Evolutionary conservation across 2,113 vertebrate genomes (phyloP), one percentile per base, ranked within the genome.

Genomic region (Charadrius vociferus): DNA sequence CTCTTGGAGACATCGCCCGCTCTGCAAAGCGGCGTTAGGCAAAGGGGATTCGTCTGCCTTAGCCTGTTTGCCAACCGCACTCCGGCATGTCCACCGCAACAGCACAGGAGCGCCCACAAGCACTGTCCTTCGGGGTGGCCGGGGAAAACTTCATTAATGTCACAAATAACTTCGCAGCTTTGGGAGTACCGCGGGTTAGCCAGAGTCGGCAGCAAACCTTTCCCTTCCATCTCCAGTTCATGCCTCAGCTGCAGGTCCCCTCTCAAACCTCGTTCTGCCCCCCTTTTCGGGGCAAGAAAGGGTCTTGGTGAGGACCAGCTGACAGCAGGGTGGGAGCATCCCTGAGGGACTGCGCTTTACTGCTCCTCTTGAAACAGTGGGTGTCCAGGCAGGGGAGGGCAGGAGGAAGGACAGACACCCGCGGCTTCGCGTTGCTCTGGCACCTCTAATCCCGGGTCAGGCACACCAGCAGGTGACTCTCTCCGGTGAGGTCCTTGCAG

Each of bases 401-500:
- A 23, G 21, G 17, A 23, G 56, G 63, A 90, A 70, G 43, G 58
- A 43, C 12, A 18, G 58, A 43, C 12, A 21, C 3, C 3, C 13
- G 2, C 39, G 65, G n/a, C 65, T 66, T 27, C 2, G 5, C 58
- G 1, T 21, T 5, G 32, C n/a, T 37, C 52, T 12, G 14, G 2
- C 34, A 4, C 5, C 2, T 19, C 5, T 2, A 8, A 7, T 0
- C 21, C 67, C 49, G 6, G 22, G 22, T 50, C 23, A 12, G 12
- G 49, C 12, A 12, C 49, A 50, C 49, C 68, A 16, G 47, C 29
- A 4, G 23, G 0, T 1, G 12, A 8, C 20, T 6, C 53, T 1
- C 14, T 3, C 39, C 4, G 39, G 8, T 0, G 0, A 47, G 75
- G 52, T 17, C 66, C 62, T 7, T 3, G 52, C 27, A 32, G 75